A percentile compares a stretch with the other conserved stretches of the same genome.
These are phyloP conservation scores for Hydrotaea diabolus DNA, from an alignment of 2,888 invertebrate genomes.

Conservation along the genomic window DNA sequence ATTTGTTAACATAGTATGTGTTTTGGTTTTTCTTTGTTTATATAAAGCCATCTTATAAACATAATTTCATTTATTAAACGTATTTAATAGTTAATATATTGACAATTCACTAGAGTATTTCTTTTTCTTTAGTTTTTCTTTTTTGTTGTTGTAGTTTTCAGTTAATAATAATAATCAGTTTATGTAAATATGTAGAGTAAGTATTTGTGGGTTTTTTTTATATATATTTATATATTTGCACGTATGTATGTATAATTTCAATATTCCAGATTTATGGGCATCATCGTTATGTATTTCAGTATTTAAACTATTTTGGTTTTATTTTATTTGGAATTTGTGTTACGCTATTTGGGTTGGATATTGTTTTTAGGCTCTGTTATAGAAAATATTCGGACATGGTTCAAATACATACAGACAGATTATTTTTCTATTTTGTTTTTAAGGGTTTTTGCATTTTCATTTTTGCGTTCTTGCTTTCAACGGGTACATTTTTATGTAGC, in stretches of 20 bases:
- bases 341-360: constrained; percentile 38
- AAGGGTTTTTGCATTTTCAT: too few relatives aligned
- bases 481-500: constrained; percentile 78
- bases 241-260: constrained; percentile 40
- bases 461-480: constrained; percentile 54
- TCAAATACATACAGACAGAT: constrained; percentile 50
- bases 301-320: constrained; percentile 24
- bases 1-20: constrained; percentile 59
- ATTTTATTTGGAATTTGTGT: constrained; percentile 23
- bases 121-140: constrained; percentile 63
- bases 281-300: not conserved
- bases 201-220: too few relatives aligned
- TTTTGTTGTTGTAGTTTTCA: too few relatives aligned
- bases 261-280: not conserved
- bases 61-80: constrained; percentile 58
- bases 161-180: constrained; percentile 64
- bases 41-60: constrained; percentile 74
- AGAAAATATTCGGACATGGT: constrained; percentile 45
- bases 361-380: not conserved
- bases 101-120: constrained; percentile 62
- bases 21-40: constrained; percentile 60
- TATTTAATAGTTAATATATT: constrained; percentile 49
- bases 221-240: constrained; percentile 18
- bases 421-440: constrained; percentile 47
- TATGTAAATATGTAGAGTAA: constrained; percentile 37